Evolutionary conservation across 2,797 vertebrate genomes (phyloP).

Genomic region (Acipenser transmontanus): DNA sequence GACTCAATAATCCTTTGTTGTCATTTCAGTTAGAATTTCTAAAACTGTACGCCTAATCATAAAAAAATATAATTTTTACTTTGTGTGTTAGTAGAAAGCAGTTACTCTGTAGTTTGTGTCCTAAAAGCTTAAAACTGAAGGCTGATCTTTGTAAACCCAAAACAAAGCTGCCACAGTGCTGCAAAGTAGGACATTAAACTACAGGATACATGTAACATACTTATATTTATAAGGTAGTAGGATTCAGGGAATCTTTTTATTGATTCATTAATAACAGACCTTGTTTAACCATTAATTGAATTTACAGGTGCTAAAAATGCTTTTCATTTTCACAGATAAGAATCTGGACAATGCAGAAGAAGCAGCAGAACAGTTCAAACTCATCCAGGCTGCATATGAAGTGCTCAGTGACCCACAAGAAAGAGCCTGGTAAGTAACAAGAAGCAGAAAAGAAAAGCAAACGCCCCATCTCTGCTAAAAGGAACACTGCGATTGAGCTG

Average conservation of each 20-base stretch:
- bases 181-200: not conserved
- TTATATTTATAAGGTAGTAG: not conserved
- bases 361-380: conserved; percentile 87
- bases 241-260: not conserved
- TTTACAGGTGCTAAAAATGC: not conserved
- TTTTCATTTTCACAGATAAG: conserved; percentile 72
- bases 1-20: too few relatives aligned
- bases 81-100: too few relatives aligned
- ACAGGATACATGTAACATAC: not conserved
- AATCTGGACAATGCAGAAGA: conserved; percentile 84
- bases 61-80: too few relatives aligned
- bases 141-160: too few relatives aligned
- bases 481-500: not conserved
- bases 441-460: not conserved
- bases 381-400: conserved; percentile 93
- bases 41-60: too few relatives aligned
- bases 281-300: not conserved
- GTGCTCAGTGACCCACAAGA: conserved; percentile 92
- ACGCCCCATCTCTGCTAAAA: not conserved
- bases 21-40: too few relatives aligned
- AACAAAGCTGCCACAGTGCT: too few relatives aligned
- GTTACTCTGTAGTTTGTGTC: too few relatives aligned
- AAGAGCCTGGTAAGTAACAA: conserved; percentile 76
- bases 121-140: too few relatives aligned
- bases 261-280: not conserved